Evolutionary conservation across 2,888 invertebrate species (phyloP), one percentile per base, ranked within the genome.

Genomic region (Blera fallax): DNA sequence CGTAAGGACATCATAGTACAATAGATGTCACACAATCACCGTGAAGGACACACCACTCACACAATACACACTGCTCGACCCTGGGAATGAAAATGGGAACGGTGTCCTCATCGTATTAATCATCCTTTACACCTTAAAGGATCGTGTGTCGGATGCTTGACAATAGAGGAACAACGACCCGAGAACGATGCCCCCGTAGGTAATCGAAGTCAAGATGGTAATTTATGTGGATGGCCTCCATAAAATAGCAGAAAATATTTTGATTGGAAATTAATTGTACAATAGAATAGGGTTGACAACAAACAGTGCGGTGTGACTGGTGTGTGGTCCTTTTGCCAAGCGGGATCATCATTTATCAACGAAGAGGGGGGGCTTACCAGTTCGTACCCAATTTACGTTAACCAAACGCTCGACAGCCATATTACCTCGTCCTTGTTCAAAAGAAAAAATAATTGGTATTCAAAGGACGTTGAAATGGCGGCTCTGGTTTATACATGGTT

Each of bases 251-350:
- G 78, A 87, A 87, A 87, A 87, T 87, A 82, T 87, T 87, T 87
- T 87, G 87, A 87, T 87, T 87, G 77, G 87, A 87, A 87, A 78
- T 82, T 87, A 87, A 87, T 87, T 74, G 82, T 82, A 87, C 81
- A 85, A 81, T 72, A 64, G 74, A 69, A 74, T 73, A 78, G 78
- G 83, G 79, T 84, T 84, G 83, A 74, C 83, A 84, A 60, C 24
- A 64, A 56, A 43, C 43, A 14, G 32, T 65, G 73, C n/a, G 24
- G 32, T 56, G 73, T 5, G 24, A 32, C 54, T 60, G 27, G 74
- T 73, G 67, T 85, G 85, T 85, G 85, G 85, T 81, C 85, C 62
- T 34, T 52, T 29, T 54, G 54, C 32, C n/a, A 32, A 65, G 67
- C 11, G 52, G 81, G 85, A 80, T 81, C 85, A 85, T 50, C 60